phyloP scores from a whole-genome alignment of 2,888 invertebrate genomes.

The Trypoxylon attenuatum region DNA sequence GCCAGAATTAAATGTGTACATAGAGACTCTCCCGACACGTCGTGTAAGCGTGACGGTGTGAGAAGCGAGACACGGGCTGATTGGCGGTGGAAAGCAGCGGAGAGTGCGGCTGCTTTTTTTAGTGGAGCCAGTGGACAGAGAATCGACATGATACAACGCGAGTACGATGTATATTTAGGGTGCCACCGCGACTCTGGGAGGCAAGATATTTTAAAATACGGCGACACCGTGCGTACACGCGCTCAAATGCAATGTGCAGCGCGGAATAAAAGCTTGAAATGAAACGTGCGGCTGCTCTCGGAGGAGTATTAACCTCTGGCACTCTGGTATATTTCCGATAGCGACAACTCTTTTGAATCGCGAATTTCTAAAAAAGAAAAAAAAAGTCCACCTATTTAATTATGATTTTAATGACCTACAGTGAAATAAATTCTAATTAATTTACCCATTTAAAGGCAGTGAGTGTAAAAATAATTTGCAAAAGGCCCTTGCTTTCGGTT shows the following conservation, averaged over 20 bases:
- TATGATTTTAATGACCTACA: too few species aligned
- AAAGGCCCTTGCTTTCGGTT: too few species aligned
- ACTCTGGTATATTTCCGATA: too few species aligned
- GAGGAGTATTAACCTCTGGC: too few species aligned
- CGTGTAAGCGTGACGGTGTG: not conserved
- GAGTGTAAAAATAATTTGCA: too few species aligned
- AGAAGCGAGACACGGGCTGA: not conserved
- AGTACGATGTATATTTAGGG: slow-evolving; percentile 49
- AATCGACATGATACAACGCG: slow-evolving; percentile 47
- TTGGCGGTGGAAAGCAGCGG: not conserved
- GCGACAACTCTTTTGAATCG: too few species aligned
- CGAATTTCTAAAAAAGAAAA: too few species aligned
- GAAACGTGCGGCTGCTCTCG: slow-evolving; percentile 23
- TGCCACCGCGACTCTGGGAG: slow-evolving; percentile 21
- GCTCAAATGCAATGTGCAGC: slow-evolving; percentile 43
- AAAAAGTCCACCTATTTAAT: too few species aligned
- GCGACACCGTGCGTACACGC: slow-evolving; percentile 10
- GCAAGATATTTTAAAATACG: slow-evolving; percentile 53
- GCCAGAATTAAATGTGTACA: not conserved
- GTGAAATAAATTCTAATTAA: too few species aligned
- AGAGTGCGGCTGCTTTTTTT: not conserved
- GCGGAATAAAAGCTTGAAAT: slow-evolving; percentile 22
- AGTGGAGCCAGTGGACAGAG: not conserved
- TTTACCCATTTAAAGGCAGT: too few species aligned
- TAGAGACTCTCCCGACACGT: too few species aligned